These are phyloP conservation scores for Danio tinwini DNA, from an alignment of 2,797 vertebrate species.

Conservation along the genomic window DNA sequence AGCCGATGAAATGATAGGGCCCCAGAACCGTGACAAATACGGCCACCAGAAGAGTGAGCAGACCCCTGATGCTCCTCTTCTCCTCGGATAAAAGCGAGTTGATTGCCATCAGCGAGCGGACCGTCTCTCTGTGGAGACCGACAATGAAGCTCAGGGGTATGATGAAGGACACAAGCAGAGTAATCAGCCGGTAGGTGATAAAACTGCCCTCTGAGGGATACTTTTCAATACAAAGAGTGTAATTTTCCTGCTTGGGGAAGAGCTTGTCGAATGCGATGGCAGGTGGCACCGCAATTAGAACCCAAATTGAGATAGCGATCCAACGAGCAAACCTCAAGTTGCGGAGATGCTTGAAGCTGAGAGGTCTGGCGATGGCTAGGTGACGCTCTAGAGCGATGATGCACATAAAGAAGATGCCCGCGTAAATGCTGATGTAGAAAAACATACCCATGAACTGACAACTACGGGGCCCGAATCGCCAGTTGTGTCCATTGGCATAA, in stretches of 20 bases:
- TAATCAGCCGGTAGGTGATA: slow-evolving; percentile 60
- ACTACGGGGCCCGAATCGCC: slow-evolving; percentile 47
- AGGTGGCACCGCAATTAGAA: slow-evolving; percentile 41
- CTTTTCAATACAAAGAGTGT: slow-evolving; percentile 60
- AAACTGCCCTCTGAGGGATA: slow-evolving; percentile 55
- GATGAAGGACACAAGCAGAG: slow-evolving; percentile 59
- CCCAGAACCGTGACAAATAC: slow-evolving; percentile 61
- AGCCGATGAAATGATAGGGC: slow-evolving; percentile 62
- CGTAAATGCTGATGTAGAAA: slow-evolving; percentile 62
- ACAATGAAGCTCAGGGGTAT: slow-evolving; percentile 60
- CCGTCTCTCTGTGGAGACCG: slow-evolving; percentile 52
- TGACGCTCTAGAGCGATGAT: slow-evolving; percentile 61
- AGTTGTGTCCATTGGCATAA: slow-evolving; percentile 55
- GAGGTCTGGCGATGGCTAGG: slow-evolving; percentile 58
- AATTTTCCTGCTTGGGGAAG: slow-evolving; percentile 41
- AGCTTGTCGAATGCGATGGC: slow-evolving; percentile 37
- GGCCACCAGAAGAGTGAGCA: slow-evolving; percentile 58
- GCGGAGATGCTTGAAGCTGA: slow-evolving; percentile 49
- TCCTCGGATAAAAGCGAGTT: slow-evolving; percentile 46
- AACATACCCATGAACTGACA: slow-evolving; percentile 48
- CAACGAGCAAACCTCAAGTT: slow-evolving; percentile 46
- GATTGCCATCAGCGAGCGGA: slow-evolving; percentile 67
- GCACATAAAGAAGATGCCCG: slow-evolving; percentile 60
- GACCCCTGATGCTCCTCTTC: slow-evolving; percentile 57
- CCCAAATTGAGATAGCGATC: slow-evolving; percentile 52